Conservation (phyloP, 64 coral and sea anemone genomes). For the Orbicella faveolata region DNA sequence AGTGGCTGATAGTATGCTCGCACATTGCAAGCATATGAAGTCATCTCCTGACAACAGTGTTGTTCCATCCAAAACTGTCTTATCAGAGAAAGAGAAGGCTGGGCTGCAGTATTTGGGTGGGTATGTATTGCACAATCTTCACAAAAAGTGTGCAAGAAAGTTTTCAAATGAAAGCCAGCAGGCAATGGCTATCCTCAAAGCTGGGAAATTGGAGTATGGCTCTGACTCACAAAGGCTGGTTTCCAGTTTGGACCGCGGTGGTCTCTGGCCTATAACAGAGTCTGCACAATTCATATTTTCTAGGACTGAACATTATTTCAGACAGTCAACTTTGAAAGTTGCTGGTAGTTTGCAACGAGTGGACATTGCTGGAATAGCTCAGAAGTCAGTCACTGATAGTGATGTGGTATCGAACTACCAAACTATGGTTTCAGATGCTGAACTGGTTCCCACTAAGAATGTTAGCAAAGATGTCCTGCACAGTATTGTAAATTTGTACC, state of each 20-base stretch:
- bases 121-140: constrained; percentile 50
- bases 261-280: constrained; percentile 51
- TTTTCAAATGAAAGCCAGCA: constrained; percentile 10
- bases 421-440: too few species aligned
- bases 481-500: constrained; percentile 62
- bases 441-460: too few species aligned
- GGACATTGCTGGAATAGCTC: constrained; percentile 9
- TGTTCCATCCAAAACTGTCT: neutral
- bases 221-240: too few species aligned
- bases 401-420: neutral
- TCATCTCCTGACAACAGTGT: neutral
- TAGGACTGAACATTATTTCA: constrained; percentile 58
- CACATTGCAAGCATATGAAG: constrained; percentile 29
- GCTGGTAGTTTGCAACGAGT: neutral
- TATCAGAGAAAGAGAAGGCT: constrained; percentile 22
- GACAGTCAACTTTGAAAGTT: neutral
- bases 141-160: constrained; percentile 31
- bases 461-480: constrained; percentile 52
- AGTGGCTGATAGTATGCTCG: constrained; percentile 46
- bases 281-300: constrained; percentile 50
- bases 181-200: constrained; percentile 12
- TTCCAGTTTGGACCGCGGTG: constrained; percentile 43
- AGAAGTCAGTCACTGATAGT: constrained; percentile 10
- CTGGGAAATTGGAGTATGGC: constrained; percentile 35
- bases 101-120: constrained; percentile 48